Percentiles rank a stretch among this genome's conserved stretches.
Conservation (phyloP, 2,888 invertebrate genomes). For the Lithophane ornitopus region DNA sequence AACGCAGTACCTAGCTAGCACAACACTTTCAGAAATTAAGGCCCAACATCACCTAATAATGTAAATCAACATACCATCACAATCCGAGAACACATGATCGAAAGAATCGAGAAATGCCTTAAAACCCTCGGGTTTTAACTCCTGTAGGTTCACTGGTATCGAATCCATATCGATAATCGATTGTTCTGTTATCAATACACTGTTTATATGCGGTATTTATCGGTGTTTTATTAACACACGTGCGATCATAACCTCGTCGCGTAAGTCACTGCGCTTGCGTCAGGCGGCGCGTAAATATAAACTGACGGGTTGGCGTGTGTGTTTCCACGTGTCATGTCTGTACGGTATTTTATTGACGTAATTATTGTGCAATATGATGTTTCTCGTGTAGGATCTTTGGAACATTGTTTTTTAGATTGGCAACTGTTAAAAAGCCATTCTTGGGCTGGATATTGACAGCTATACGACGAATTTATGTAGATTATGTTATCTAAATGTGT, state of each 20-base stretch:
- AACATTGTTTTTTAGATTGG: neutral
- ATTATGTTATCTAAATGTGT: neutral
- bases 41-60: neutral
- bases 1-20: too few species aligned
- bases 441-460: neutral
- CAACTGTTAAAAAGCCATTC: neutral
- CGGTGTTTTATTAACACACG: constrained; percentile 70
- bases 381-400: neutral
- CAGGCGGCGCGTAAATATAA: constrained; percentile 72
- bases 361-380: neutral
- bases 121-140: constrained; percentile 84
- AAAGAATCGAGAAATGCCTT: constrained; percentile 91
- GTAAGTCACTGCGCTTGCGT: constrained; percentile 81
- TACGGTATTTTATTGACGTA: constrained; percentile 10
- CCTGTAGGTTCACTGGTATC: constrained; percentile 82
- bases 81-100: constrained; percentile 94
- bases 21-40: constrained; percentile 18
- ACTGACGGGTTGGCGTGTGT: constrained; percentile 55
- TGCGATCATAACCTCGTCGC: constrained; percentile 78
- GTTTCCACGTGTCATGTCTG: constrained; percentile 62
- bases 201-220: constrained; percentile 42
- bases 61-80: constrained; percentile 91
- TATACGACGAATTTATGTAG: too few species aligned
- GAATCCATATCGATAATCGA: constrained; percentile 67
- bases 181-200: constrained; percentile 52